These are phyloP conservation scores for Magallana angulata DNA, from an alignment of 1,140 invertebrate genomes.

Conservation along the genomic window DNA sequence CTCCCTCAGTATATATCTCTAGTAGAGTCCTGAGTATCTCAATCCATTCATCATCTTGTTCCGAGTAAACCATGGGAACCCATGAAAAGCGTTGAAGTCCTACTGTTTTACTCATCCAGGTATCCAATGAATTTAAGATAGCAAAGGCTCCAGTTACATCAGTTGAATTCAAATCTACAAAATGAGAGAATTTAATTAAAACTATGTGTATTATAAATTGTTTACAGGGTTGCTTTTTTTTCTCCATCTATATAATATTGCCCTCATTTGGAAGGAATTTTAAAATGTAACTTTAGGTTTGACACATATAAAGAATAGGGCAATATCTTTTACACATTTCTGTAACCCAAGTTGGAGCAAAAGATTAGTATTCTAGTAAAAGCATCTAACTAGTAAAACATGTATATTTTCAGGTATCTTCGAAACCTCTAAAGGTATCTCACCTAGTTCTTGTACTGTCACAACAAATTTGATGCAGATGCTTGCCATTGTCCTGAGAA, in stretches of 20 bases:
- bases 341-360: too few species aligned
- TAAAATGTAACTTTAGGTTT: too few species aligned
- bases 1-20: neutral
- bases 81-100: neutral
- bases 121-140: neutral
- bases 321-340: neutral
- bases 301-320: too few species aligned
- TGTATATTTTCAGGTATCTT: too few species aligned
- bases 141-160: neutral
- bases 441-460: neutral
- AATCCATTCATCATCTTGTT: slow-evolving; percentile 23
- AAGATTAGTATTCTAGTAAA: neutral
- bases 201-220: neutral
- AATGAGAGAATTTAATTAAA: neutral
- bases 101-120: neutral
- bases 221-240: neutral
- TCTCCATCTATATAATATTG: neutral
- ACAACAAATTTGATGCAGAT: neutral
- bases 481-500: neutral
- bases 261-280: too few species aligned
- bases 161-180: neutral
- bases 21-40: neutral
- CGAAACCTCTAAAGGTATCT: neutral
- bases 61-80: neutral
- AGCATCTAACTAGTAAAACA: too few species aligned